Evolutionary conservation across 2,113 vertebrate species (phyloP).

Genomic region (Leucopternis melanops): DNA sequence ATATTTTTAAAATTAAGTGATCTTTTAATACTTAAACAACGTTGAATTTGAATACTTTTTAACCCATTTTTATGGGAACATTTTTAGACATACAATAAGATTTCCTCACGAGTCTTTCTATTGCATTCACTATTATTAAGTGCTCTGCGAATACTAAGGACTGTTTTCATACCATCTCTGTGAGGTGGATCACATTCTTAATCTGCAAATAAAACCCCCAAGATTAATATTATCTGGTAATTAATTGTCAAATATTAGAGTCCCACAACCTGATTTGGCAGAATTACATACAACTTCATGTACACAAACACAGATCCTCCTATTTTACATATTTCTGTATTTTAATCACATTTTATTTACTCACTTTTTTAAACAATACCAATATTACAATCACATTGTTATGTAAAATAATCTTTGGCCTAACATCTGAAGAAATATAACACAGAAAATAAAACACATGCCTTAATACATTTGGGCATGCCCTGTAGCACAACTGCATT

Average conservation of each 20-base stretch:
- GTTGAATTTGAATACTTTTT: neutral
- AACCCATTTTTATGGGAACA: neutral
- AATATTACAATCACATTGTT: neutral
- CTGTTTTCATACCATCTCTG: neutral
- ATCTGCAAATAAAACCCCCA: neutral
- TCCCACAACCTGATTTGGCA: neutral
- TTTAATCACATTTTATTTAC: neutral
- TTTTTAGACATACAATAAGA: neutral
- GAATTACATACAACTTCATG: neutral
- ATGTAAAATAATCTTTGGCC: neutral
- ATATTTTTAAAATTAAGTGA: neutral
- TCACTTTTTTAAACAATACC: neutral
- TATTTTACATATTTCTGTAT: neutral
- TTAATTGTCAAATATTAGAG: neutral
- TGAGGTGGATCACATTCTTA: neutral
- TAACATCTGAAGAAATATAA: neutral
- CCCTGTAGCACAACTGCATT: neutral
- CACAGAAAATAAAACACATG: neutral
- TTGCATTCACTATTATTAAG: neutral
- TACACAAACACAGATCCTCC: neutral
- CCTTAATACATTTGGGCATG: neutral
- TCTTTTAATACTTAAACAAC: neutral
- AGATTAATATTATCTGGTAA: neutral
- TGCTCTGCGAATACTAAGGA: neutral
- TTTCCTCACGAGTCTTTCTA: neutral